Evolutionary conservation across 2,113 vertebrate species (phyloP), one percentile per base, ranked within the genome.

Genomic region (Callithrix jacchus): DNA sequence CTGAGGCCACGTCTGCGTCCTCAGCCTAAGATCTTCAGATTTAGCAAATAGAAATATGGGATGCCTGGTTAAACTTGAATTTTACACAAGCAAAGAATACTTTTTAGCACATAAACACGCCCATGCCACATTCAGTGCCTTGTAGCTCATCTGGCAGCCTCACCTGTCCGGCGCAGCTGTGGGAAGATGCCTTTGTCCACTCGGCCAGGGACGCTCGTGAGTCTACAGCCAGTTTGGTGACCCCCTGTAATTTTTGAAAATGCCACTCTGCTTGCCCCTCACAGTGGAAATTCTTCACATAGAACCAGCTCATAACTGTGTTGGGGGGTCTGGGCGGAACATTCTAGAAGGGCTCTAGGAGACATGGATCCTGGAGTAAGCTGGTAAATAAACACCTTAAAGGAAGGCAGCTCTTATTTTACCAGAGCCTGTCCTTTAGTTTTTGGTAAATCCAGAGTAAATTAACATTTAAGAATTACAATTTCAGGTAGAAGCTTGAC

Each of bases 121-220:
- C 17, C 18, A 0, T 58, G 68, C 37, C 0, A 1, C 5, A 11
- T 10, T 56, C 37, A 42, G 42, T 42, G 18, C 1, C 64, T 25
- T 56, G 16, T 23, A 6, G 42, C 13, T 32, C 7, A 1, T 14
- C n/a, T 74, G 42, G 64, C n/a, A 20, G 16, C 1, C 3, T 2
- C 14, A n/a, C 61, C 23, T 0, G 0, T 18, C 56, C 14, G 4
- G 47, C 20, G 12, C 1, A 0, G 6, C 13, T 13, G 3, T 9
- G 32, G 21, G 21, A 40, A 32, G 47, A 40, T 2, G 16, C 30
- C 40, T 64, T 74, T 32, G 40, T 20, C 30, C 18, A 8, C 40
- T 6, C 16, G 20, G 10, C 23, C 14, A 37, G 70, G 56, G 30
- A 4, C 3, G 1, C 3, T 2, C 17, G 2, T 2, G 6, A 11